phyloP scores from a whole-genome alignment of 2,888 invertebrate species.

The Amaurobius ferox region DNA sequence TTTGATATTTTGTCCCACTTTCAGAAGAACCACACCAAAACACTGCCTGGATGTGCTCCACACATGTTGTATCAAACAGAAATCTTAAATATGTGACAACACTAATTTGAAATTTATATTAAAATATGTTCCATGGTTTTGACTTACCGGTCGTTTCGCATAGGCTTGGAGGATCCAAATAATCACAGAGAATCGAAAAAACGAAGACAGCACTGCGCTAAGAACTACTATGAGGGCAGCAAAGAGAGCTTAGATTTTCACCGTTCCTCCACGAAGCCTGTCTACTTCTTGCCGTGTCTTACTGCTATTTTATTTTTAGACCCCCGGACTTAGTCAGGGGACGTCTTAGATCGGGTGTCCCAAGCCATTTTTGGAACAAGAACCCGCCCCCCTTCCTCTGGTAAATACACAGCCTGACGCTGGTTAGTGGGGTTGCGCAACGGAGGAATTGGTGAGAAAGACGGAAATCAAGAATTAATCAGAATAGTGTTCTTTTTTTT shows the following conservation, averaged over 20 bases:
- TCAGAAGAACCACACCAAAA: no score
- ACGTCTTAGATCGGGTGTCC: conserved; percentile 74
- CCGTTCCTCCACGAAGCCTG: conserved; percentile 28
- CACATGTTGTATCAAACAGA: no score
- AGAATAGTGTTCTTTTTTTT: neutral
- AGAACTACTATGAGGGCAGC: conserved; percentile 64
- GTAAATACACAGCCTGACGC: neutral
- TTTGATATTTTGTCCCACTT: no score
- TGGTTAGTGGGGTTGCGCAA: conserved; percentile 32
- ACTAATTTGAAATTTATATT: no score
- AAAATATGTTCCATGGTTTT: neutral
- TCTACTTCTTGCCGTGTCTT: conserved; percentile 18
- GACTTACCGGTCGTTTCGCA: conserved; percentile 58
- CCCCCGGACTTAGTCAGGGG: conserved; percentile 29
- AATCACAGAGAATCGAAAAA: conserved; percentile 20
- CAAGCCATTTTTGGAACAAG: conserved; percentile 74
- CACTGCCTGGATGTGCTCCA: no score
- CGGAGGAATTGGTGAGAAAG: conserved; percentile 27
- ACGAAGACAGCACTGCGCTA: conserved; percentile 28
- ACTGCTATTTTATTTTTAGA: conserved; percentile 66
- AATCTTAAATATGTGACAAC: no score
- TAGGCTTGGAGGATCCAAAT: conserved; percentile 5
- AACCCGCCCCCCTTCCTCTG: conserved; percentile 28
- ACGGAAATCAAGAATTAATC: conserved; percentile 31
- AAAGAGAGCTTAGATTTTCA: conserved; percentile 59